phyloP scores from a whole-genome alignment of 1,140 invertebrate species.

The Caenorhabditis tropicalis region DNA sequence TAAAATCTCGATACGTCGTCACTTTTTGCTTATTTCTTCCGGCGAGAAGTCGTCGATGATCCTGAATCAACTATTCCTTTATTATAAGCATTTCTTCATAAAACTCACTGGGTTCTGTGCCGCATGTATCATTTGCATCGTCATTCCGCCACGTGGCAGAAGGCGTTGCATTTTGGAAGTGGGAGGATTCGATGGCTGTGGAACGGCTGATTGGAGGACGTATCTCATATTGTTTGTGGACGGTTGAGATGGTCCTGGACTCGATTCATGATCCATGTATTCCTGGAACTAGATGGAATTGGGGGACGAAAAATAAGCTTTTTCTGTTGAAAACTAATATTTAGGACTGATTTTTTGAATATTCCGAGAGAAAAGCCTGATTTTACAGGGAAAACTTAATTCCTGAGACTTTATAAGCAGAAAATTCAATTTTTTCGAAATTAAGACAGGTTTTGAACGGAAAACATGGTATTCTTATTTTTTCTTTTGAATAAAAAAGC shows the following conservation, averaged over 20 bases:
- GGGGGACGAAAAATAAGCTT: neutral
- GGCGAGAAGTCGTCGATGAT: neutral
- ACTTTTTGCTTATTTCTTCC: neutral
- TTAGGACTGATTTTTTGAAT: no score
- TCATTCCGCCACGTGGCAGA: neutral
- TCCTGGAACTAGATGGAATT: neutral
- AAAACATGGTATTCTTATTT: no score
- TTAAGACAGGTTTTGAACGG: no score
- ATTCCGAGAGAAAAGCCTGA: no score
- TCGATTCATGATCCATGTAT: neutral
- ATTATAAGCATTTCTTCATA: no score
- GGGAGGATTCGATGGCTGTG: neutral
- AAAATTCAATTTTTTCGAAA: no score
- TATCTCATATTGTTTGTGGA: neutral
- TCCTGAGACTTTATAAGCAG: no score
- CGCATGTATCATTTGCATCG: neutral
- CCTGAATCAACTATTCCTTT: no score
- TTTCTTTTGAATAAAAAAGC: no score
- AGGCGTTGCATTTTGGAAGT: neutral
- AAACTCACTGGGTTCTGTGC: neutral
- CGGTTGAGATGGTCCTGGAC: neutral
- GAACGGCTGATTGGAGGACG: neutral
- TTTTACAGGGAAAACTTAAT: no score
- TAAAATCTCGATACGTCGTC: slow-evolving; percentile 5
- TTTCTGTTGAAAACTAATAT: no score